Conservation (phyloP, 2,888 invertebrate genomes). For the Eupithecia tripunctaria region DNA sequence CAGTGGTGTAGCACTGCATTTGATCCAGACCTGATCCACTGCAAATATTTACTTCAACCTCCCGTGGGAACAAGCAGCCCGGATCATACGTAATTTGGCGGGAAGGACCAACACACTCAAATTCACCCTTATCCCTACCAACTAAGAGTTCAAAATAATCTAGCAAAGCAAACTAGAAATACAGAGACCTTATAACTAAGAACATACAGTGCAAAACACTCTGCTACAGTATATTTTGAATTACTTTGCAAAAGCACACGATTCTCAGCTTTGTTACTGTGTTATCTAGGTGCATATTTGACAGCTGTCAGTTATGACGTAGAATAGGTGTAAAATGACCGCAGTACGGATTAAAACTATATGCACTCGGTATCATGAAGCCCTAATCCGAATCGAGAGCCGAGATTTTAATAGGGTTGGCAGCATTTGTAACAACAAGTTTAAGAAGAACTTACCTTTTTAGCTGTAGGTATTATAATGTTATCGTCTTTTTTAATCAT, state of each 20-base stretch:
- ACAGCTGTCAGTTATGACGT: constrained; percentile 22
- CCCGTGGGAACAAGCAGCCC: constrained; percentile 45
- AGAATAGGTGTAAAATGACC: constrained; percentile 22
- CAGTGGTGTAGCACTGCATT: constrained; percentile 35
- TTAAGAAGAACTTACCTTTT: not conserved
- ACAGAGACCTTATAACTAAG: constrained; percentile 6
- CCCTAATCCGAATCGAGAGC: constrained; percentile 31
- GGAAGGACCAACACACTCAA: constrained; percentile 13
- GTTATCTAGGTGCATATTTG: not conserved
- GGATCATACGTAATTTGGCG: constrained; percentile 23
- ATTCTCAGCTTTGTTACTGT: constrained; percentile 2
- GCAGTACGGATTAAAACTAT: constrained; percentile 25
- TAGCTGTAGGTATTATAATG: too few relatives aligned
- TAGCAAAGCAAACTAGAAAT: constrained; percentile 7
- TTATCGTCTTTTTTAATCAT: too few relatives aligned
- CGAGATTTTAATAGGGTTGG: constrained; percentile 36
- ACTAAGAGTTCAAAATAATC: not conserved
- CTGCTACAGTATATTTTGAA: constrained; percentile 12
- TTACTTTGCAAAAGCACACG: not conserved
- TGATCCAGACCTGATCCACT: constrained; percentile 45
- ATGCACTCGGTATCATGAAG: constrained; percentile 34
- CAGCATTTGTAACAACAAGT: not conserved
- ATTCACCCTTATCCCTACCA: constrained; percentile 13
- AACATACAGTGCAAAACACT: constrained; percentile 11
- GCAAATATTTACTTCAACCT: constrained; percentile 48